Conservation (phyloP, 2,113 vertebrate species). For the Nycticorax nycticorax region DNA sequence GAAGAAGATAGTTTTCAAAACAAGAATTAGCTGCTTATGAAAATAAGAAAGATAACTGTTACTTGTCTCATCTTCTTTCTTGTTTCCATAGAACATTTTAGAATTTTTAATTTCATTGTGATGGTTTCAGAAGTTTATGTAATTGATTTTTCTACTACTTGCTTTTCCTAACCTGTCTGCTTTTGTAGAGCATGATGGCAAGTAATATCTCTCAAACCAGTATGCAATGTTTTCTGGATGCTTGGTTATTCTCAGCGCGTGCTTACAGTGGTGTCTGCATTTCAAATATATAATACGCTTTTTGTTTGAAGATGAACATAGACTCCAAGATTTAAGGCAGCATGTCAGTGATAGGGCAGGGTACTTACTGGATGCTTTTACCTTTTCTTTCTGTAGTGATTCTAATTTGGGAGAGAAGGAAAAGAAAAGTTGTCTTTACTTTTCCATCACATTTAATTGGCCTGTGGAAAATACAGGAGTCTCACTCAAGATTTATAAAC, state of each 20-base stretch:
- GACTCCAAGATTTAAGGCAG: background rate
- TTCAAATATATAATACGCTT: background rate
- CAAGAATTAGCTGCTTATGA: background rate
- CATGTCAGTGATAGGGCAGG: background rate
- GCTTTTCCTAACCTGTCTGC: background rate
- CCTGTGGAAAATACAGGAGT: slow-evolving; percentile 32
- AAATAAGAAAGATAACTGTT: background rate
- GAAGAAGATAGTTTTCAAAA: background rate
- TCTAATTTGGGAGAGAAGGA: background rate
- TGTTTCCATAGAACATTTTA: background rate
- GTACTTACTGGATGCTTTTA: background rate
- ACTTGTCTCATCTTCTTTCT: background rate
- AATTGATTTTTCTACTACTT: background rate
- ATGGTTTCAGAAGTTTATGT: background rate
- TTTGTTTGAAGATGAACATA: background rate
- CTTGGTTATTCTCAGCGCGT: background rate
- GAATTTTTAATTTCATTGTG: background rate
- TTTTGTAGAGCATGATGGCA: background rate
- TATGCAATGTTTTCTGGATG: background rate
- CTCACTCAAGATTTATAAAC: slow-evolving; percentile 61
- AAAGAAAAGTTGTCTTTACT: background rate
- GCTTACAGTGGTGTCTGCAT: background rate
- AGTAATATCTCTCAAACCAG: background rate
- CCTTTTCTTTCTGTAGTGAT: background rate
- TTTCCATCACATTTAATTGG: slow-evolving; percentile 52